phyloP scores from a whole-genome alignment of 2,797 vertebrate species.

The Varecia variegata region DNA sequence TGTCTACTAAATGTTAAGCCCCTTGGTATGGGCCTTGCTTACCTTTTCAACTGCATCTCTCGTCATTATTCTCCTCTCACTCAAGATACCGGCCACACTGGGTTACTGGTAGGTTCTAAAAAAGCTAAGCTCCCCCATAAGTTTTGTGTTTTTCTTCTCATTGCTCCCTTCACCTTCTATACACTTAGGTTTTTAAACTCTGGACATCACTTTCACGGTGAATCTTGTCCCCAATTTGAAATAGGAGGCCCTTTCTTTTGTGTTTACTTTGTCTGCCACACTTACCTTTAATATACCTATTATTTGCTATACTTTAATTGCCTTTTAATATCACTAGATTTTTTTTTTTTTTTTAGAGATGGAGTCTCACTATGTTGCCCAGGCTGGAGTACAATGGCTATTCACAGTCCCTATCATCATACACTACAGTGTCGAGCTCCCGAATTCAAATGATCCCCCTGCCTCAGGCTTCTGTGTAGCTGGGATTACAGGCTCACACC shows the following conservation, averaged over 20 bases:
- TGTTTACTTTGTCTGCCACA: background rate
- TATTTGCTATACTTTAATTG: background rate
- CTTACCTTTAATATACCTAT: background rate
- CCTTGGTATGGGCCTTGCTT: background rate
- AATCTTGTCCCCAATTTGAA: background rate
- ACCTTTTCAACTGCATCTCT: background rate
- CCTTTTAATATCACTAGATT: background rate
- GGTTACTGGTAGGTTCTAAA: background rate
- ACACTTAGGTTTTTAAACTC: background rate
- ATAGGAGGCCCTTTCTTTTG: background rate
- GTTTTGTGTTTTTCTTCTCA: background rate
- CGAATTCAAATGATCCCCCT: background rate
- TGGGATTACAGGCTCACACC: background rate
- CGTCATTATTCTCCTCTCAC: background rate
- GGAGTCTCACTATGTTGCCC: background rate
- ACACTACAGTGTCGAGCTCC: background rate
- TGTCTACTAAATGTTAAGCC: background rate
- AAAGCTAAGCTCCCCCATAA: background rate
- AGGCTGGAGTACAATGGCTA: background rate
- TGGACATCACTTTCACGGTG: background rate
- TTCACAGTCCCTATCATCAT: too few relatives aligned
- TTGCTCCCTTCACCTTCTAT: background rate
- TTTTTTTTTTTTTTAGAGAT: background rate
- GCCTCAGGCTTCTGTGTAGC: background rate
- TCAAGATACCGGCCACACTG: background rate